Evolutionary conservation across 2,888 invertebrate genomes (phyloP).

Genomic region (Eupeodes luniger): DNA sequence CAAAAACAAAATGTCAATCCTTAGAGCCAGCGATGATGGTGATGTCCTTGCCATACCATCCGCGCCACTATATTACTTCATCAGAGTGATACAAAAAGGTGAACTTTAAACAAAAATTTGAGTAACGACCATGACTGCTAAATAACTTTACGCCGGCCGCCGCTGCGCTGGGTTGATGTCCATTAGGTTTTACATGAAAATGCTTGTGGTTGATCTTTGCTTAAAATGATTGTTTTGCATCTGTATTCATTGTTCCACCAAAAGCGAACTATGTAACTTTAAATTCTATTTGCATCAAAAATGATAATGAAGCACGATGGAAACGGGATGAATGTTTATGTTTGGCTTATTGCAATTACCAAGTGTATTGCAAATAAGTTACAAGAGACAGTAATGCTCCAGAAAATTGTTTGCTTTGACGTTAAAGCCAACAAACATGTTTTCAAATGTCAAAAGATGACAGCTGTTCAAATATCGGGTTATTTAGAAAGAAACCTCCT

Average conservation of each 20-base stretch:
- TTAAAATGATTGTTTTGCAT: not conserved
- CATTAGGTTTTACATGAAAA: conserved; percentile 5
- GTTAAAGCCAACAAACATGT: no score
- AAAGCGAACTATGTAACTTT: not conserved
- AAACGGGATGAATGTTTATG: not conserved
- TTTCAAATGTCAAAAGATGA: no score
- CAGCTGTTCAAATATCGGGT: no score
- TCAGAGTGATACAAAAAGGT: not conserved
- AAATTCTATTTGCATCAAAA: conserved; percentile 7
- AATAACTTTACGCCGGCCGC: not conserved
- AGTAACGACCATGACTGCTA: not conserved
- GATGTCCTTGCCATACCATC: not conserved
- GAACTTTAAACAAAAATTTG: conserved; percentile 20
- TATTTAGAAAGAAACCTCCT: no score
- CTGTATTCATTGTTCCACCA: not conserved
- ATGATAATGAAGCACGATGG: conserved; percentile 23
- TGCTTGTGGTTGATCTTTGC: not conserved
- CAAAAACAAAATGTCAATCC: not conserved
- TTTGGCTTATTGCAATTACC: not conserved
- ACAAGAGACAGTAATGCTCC: no score
- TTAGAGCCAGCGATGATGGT: not conserved
- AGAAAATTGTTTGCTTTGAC: no score
- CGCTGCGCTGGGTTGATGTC: not conserved
- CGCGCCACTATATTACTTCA: not conserved
- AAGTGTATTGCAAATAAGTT: no score